phyloP scores from a whole-genome alignment of 2,888 invertebrate species.

The Strigamia maritima region DNA sequence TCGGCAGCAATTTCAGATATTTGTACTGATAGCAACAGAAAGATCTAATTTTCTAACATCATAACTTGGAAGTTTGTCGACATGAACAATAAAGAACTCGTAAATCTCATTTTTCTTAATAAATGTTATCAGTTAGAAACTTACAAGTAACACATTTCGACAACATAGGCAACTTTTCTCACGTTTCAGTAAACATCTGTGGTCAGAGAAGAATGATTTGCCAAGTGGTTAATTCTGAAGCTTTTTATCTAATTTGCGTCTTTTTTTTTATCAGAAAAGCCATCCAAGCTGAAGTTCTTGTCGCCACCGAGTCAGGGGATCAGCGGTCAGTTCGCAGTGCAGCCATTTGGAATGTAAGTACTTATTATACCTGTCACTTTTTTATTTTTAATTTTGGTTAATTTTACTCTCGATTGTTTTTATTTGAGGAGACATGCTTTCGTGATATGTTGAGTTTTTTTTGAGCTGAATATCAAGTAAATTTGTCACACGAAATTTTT shows the following conservation, averaged over 20 bases:
- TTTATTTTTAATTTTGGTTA: not conserved
- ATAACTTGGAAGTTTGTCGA: too few species aligned
- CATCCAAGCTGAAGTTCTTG: constrained; percentile 47
- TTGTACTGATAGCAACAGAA: too few species aligned
- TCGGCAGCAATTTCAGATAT: too few species aligned
- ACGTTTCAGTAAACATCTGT: not conserved
- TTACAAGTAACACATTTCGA: not conserved
- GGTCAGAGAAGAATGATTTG: not conserved
- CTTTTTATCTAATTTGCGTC: constrained; percentile 29
- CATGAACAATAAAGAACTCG: too few species aligned
- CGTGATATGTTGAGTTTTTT: constrained; percentile 36
- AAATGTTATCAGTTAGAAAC: not conserved
- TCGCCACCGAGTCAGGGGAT: constrained; percentile 47
- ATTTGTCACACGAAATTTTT: constrained; percentile 3
- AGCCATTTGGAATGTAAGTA: constrained; percentile 71
- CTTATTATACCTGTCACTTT: constrained; percentile 16
- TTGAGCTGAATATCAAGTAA: not conserved
- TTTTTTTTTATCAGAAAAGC: constrained; percentile 44
- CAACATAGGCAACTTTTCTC: not conserved
- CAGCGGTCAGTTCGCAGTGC: constrained; percentile 57
- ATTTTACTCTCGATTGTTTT: not conserved
- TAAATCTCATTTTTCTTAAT: not conserved
- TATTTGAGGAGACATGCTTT: not conserved
- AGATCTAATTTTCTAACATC: too few species aligned
- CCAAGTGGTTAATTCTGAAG: constrained; percentile 3